Evolutionary conservation across 1,140 invertebrate species (phyloP).

Genomic region (Drosophila lowei): DNA sequence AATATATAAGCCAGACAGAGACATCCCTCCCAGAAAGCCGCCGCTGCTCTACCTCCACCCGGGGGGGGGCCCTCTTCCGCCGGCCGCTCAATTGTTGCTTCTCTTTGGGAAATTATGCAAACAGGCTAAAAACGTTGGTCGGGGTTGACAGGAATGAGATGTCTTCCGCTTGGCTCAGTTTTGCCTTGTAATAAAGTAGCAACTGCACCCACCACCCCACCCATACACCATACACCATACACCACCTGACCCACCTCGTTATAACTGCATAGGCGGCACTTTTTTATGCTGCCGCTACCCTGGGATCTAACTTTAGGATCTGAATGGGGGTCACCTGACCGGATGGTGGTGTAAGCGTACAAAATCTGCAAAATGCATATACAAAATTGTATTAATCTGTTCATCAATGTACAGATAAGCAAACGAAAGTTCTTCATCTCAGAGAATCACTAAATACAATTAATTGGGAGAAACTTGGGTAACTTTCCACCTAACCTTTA

Average conservation of each 20-base stretch:
- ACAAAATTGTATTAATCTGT: too few species aligned
- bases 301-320: not conserved
- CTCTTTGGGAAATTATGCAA: conserved; percentile 68
- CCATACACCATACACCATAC: too few species aligned
- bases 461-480: too few species aligned
- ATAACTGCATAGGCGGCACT: conserved; percentile 67
- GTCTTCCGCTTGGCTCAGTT: conserved; percentile 45
- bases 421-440: too few species aligned
- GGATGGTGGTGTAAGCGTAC: too few species aligned
- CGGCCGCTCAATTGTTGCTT: conserved; percentile 60
- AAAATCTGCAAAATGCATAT: too few species aligned
- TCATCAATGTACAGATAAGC: too few species aligned
- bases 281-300: conserved; percentile 47
- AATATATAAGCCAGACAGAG: conserved; percentile 20
- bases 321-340: too few species aligned
- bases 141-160: conserved; percentile 35
- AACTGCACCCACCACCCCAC: conserved; percentile 17
- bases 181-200: conserved; percentile 64
- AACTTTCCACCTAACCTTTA: too few species aligned
- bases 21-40: not conserved
- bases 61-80: too few species aligned
- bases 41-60: not conserved
- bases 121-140: conserved; percentile 30
- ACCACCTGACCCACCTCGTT: not conserved
- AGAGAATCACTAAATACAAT: too few species aligned